Evolutionary conservation across 1,140 invertebrate genomes (phyloP), one percentile per base, ranked within the genome.

Genomic region (honey bee (Apis mellifera)): DNA sequence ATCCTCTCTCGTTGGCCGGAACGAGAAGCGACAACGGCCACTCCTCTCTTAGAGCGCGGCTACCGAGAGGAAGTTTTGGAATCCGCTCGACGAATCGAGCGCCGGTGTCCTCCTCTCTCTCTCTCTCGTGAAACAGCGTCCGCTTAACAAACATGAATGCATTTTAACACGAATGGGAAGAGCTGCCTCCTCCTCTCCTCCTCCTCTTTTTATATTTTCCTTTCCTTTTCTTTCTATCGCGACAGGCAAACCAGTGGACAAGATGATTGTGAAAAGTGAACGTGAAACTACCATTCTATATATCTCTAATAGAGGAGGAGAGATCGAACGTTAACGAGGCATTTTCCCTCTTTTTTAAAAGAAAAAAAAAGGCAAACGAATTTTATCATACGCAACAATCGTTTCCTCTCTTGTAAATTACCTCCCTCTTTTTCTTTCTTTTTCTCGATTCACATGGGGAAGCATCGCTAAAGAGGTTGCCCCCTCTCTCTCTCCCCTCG

Each of bases 101-200:
- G 32, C 32, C 32, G 32, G 48, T 59, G 32, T 42, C 66, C 12
- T 19, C 62, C 42, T 70, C 42, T 50, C 4, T 48, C 21, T 11
- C 19, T 21, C 21, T 42, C 32, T 42, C 32, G 32, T 17, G 19
- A 19, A 17, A 13, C 66, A 52, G 48, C 69, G 48, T 68, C 55
- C 66, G 48, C 78, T 79, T 54, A 15, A 64, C 69, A 73, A 73
- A 79, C 70, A 79, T 73, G 78, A 79, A 73, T 72, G 78, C 69
- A 73, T 73, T 60, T 79, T 64, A 64, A 72, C 73, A 59, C 17
- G 69, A 79, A 79, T 55, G 50, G 48, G 32, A 64, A 62, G 68
- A 72, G 55, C 64, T 78, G 42, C 26, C 8, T 32, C 3, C 4
- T 32, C 26, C 2, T 17, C 26, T 26, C 23, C 13, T 64, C 23